phyloP scores from a whole-genome alignment of 2,888 invertebrate genomes.

The Chydorus sphaericus region DNA sequence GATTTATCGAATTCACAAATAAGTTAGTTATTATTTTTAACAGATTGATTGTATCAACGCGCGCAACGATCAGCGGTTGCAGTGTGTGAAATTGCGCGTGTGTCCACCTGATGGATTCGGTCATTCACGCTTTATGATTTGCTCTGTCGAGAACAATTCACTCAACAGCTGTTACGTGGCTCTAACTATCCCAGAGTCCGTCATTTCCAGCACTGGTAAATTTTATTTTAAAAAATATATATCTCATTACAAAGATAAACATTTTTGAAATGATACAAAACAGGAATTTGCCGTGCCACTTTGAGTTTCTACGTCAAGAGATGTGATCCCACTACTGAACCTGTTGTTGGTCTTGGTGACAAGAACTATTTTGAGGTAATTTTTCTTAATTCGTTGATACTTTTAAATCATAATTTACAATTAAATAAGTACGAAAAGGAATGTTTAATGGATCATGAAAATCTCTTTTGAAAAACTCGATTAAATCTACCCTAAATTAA shows the following conservation, averaged over 20 bases:
- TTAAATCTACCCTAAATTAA: background rate
- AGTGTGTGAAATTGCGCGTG: constrained; percentile 76
- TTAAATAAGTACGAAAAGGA: background rate
- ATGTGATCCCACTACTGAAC: constrained; percentile 87
- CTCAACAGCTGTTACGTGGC: constrained; percentile 72
- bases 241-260: background rate
- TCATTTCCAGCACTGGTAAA: constrained; percentile 52
- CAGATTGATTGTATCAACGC: constrained; percentile 94
- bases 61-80: constrained; percentile 81
- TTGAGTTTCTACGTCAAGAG: constrained; percentile 89
- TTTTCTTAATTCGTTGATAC: too few relatives aligned
- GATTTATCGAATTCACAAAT: constrained; percentile 21
- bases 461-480: too few relatives aligned
- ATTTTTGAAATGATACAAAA: constrained; percentile 20
- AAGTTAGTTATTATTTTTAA: too few relatives aligned
- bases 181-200: constrained; percentile 64
- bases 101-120: constrained; percentile 67
- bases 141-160: constrained; percentile 71
- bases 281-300: constrained; percentile 68
- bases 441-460: background rate
- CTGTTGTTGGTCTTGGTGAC: constrained; percentile 92
- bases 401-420: background rate
- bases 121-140: constrained; percentile 51
- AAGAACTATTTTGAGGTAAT: constrained; percentile 81
- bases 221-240: constrained; percentile 17